Evolutionary conservation across 92 coral and sea anemone genomes (phyloP), one percentile per base, ranked within the genome.

Genomic region (Epizoanthus ramosus): DNA sequence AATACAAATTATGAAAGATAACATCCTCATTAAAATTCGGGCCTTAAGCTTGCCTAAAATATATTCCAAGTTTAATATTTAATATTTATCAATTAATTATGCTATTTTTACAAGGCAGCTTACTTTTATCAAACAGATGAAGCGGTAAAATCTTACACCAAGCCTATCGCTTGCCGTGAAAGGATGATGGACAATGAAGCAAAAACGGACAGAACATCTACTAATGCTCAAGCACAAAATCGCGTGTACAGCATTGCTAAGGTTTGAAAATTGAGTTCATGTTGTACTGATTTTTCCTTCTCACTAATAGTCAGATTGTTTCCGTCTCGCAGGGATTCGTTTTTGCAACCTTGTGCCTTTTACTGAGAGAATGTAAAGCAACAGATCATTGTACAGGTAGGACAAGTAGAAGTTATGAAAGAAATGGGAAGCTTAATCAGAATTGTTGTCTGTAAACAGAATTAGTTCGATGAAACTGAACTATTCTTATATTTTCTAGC

Each of bases 31-130:
- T 9, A 25, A 64, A 8, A 64, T 64, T 16, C 39, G 39, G 69
- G 18, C 69, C 69, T 24, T 23, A 64, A 23, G 69, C 39, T 24
- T 19, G 69, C 41, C 12, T 14, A 58, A 64, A 28, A 64, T 64
- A 19, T 10, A 19, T 31, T 35, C 31, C 16, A 28, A 4, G 69
- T 1, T 50, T 50, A 50, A 50, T 43, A 43, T 24, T 23, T 63
- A 63, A 63, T 25, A 64, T 64, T 64, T 64, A 64, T 22, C 35
- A 35, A 22, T 64, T 64, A 64, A 64, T 64, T 24, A 64, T 25
- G 69, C 35, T 64, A 13, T 64, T 64, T 25, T 25, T 64, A 25
- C 69, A 64, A 64, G 17, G 69, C 69, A 64, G 68, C 35, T 25
- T 35, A 19, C 39, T 64, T 64, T 22, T 35, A 25, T 64, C 14